phyloP scores from a whole-genome alignment of 2,888 invertebrate genomes.

The Ormia ochracea region DNA sequence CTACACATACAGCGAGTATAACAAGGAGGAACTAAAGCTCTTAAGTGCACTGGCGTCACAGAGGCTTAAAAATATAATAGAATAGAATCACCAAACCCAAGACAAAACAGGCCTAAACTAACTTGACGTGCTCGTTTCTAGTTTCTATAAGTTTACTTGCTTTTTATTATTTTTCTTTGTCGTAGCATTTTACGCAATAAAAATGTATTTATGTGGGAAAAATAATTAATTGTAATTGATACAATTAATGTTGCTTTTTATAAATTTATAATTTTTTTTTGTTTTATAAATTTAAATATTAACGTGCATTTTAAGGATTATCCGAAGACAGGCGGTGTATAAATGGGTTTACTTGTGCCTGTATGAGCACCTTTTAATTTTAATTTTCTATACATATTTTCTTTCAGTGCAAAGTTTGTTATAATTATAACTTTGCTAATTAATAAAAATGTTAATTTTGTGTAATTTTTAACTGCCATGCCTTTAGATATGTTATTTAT shows the following conservation, averaged over 20 bases:
- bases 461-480: no score
- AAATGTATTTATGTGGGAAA: conserved; percentile 32
- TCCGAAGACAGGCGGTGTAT: background rate
- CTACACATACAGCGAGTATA: conserved; percentile 37
- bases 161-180: conserved; percentile 14
- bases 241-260: conserved; percentile 26
- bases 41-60: conserved; percentile 74
- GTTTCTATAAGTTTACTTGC: conserved; percentile 3
- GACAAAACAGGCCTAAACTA: background rate
- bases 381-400: no score
- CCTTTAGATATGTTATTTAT: no score
- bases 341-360: background rate
- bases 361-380: background rate
- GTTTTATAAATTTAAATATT: conserved; percentile 1
- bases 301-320: background rate
- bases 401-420: no score
- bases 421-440: no score
- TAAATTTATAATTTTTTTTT: conserved; percentile 1
- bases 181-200: background rate
- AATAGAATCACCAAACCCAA: background rate
- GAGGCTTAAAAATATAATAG: conserved; percentile 66
- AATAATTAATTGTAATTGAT: conserved; percentile 60
- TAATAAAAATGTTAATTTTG: no score
- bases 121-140: conserved; percentile 4
- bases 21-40: conserved; percentile 67